Conservation (phyloP, 2,797 vertebrate species). For the Spatula versicolor region DNA sequence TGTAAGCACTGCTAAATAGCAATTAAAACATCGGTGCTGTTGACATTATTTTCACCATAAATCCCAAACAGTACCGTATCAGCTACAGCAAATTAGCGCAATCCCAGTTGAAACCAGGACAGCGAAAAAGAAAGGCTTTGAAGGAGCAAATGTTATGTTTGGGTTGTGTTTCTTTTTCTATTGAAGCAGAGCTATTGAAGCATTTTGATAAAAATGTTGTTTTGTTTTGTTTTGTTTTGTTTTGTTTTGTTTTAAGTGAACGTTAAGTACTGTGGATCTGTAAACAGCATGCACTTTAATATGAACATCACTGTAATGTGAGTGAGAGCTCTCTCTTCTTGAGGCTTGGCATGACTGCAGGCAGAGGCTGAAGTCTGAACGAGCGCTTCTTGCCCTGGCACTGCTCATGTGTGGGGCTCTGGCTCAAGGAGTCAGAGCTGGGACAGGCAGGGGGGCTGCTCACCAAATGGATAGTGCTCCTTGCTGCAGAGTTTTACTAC, state of each 20-base stretch:
- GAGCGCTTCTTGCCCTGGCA: neutral
- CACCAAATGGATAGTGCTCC: fast-evolving
- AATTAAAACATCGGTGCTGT: too few species aligned
- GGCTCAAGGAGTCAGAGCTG: neutral
- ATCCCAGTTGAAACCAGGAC: too few species aligned
- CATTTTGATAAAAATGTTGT: neutral
- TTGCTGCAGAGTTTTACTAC: neutral
- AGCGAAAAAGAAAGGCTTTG: neutral
- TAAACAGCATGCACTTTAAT: neutral
- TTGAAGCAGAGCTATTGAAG: neutral
- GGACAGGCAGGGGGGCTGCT: neutral
- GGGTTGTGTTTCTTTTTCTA: neutral
- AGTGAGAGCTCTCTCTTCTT: neutral
- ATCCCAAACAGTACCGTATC: too few species aligned
- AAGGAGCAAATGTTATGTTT: neutral
- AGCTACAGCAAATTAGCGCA: too few species aligned
- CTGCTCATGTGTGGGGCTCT: fast-evolving
- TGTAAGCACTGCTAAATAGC: too few species aligned
- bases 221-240: neutral
- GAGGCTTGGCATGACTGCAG: neutral
- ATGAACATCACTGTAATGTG: neutral
- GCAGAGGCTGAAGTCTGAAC: neutral
- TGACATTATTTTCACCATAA: too few species aligned
- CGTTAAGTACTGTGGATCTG: neutral
- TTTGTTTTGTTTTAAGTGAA: neutral